A percentile compares a stretch with the other conserved stretches of the same genome.
Conservation (phyloP, 2,797 vertebrate genomes). For the Myotis vivesi region DNA sequence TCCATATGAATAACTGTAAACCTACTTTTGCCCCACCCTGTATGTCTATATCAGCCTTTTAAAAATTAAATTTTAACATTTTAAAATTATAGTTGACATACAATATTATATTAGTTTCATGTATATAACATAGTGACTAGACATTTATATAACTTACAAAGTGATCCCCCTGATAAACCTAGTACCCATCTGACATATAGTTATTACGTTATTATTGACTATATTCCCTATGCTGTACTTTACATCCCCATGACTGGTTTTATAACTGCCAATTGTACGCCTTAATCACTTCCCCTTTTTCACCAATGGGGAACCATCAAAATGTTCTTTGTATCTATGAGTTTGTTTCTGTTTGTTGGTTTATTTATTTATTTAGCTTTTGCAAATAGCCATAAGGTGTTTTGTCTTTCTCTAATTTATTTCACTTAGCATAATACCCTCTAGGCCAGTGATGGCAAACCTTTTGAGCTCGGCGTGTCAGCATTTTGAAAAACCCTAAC, state of each 20-base stretch:
- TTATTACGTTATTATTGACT: background rate
- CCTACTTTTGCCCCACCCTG: background rate
- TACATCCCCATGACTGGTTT: background rate
- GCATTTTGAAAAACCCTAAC: too few species aligned
- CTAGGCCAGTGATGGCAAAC: too few species aligned
- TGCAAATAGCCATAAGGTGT: too few species aligned
- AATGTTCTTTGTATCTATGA: background rate
- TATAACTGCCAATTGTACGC: background rate
- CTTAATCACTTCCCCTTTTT: background rate
- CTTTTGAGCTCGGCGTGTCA: too few species aligned
- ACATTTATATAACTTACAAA: background rate
- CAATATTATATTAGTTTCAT: background rate
- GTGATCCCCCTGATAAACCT: background rate
- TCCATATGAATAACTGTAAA: too few species aligned
- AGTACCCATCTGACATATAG: background rate
- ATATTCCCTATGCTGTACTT: background rate
- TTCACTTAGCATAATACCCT: background rate
- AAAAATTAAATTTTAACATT: background rate
- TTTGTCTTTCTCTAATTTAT: background rate
- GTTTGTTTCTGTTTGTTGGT: background rate
- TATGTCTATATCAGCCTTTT: background rate
- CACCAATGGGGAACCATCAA: background rate
- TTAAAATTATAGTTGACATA: background rate
- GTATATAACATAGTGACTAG: background rate
- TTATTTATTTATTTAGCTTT: too few species aligned